These are phyloP conservation scores for Macaria liturata DNA, from an alignment of 2,888 invertebrate genomes.

Conservation along the genomic window DNA sequence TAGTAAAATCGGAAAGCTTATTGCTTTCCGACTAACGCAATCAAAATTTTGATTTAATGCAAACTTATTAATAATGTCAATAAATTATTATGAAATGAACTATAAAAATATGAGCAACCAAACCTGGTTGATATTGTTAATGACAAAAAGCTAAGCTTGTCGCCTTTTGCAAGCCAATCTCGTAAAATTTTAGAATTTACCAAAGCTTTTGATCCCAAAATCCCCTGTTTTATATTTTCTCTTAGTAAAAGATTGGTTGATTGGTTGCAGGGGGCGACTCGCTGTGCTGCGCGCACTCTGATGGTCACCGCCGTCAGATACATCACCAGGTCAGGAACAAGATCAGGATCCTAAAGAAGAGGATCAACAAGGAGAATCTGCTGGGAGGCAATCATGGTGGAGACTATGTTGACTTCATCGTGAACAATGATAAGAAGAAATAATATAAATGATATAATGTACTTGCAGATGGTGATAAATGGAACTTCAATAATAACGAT, in stretches of 20 bases:
- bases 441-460: too few species aligned
- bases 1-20: too few species aligned
- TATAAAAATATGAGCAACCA: too few species aligned
- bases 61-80: too few species aligned
- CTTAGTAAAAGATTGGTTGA: constrained; percentile 25
- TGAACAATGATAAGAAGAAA: constrained; percentile 66
- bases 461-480: too few species aligned
- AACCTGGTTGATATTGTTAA: too few species aligned
- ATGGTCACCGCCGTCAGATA: constrained; percentile 66
- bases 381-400: constrained; percentile 52
- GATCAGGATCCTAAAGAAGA: constrained; percentile 55
- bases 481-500: too few species aligned
- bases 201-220: constrained; percentile 1
- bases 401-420: constrained; percentile 73
- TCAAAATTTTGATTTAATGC: too few species aligned
- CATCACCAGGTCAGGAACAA: constrained; percentile 61
- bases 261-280: constrained; percentile 79
- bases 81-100: too few species aligned
- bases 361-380: constrained; percentile 66
- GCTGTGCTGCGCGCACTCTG: constrained; percentile 54
- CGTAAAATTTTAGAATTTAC: constrained; percentile 3
- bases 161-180: constrained; percentile 63
- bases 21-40: too few species aligned
- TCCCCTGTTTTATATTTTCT: too few species aligned
- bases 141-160: constrained; percentile 33